Conservation (phyloP, 2,888 invertebrate genomes). For the Brachypalpus laphriformis region DNA sequence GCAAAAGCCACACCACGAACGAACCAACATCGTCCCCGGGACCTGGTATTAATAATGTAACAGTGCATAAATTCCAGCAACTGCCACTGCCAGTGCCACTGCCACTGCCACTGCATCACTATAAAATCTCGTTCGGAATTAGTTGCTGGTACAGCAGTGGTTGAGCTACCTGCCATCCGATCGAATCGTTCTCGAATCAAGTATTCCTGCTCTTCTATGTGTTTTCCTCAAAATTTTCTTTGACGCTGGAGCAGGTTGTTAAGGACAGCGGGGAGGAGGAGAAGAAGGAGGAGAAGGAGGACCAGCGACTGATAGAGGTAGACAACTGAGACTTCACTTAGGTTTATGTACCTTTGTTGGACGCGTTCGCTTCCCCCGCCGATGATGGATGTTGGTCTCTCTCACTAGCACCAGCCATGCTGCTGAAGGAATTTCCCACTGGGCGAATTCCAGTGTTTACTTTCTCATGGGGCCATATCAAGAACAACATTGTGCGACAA, state of each 20-base stretch:
- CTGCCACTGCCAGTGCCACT: constrained; percentile 24
- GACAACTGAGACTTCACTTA: constrained; percentile 60
- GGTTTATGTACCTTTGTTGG: constrained; percentile 62
- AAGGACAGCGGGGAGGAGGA: background rate
- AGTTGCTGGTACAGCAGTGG: constrained; percentile 59
- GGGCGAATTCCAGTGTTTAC: constrained; percentile 72
- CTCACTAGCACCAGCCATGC: constrained; percentile 3
- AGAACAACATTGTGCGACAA: constrained; percentile 74
- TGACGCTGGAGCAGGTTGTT: constrained; percentile 38
- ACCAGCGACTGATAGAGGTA: constrained; percentile 50
- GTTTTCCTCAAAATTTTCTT: constrained; percentile 60
- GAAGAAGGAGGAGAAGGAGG: background rate
- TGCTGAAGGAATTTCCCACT: constrained; percentile 67
- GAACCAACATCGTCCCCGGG: constrained; percentile 33
- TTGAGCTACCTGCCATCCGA: constrained; percentile 59
- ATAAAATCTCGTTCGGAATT: constrained; percentile 67
- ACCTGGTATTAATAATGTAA: constrained; percentile 73
- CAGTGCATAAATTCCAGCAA: constrained; percentile 73
- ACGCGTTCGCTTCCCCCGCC: constrained; percentile 41
- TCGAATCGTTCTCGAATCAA: constrained; percentile 53
- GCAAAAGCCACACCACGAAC: constrained; percentile 58
- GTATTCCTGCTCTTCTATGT: constrained; percentile 38
- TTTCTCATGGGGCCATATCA: constrained; percentile 74
- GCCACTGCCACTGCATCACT: constrained; percentile 25
- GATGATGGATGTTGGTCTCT: constrained; percentile 63